Evolutionary conservation across 2,888 invertebrate genomes (phyloP), one percentile per base, ranked within the genome.

Genomic region (Tipula vernalis): DNA sequence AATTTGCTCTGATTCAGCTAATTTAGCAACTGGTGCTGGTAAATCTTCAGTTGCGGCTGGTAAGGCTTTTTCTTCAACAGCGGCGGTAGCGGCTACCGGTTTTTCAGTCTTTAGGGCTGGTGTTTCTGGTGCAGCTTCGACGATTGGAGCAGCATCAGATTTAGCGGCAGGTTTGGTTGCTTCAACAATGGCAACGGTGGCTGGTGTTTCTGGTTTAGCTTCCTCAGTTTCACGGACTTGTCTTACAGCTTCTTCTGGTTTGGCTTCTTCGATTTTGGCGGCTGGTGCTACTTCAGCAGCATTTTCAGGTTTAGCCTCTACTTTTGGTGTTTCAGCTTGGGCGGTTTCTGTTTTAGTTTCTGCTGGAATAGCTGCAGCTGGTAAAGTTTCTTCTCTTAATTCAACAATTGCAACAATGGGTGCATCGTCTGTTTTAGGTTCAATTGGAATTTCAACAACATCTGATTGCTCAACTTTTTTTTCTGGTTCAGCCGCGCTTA

Each of bases 141-240:
- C 86, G 3, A 88, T 86, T 51, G 88, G 87, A 83, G 87, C 88
- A 28, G 86, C 88, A 57, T 88, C 88, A 47, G 87, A 85, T 87
- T 89, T 88, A 85, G 87, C 88, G 87, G 88, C 88, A 86, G 89
- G 87, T 89, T 90, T 88, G 87, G 87, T 88, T 89, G 88, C 88
- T 87, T 88, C 89, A 10, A 89, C 88, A 47, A 87, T 85, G 86
- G 86, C 86, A 87, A 83, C 15, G 10, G 90, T 87, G 91, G 90
- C 28, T 36, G 87, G 87, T 36, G 87, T 89, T 87, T 92, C 91
- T 89, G 92, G 91, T 88, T 92, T 89, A 87, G 88, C 89, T 86
- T 91, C 89, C 88, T 92, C 92, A 87, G 91, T 90, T 57, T 91
- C 90, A 88, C 89, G 89, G 87, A 91, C 91, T 87, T 89, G 88